Evolutionary conservation across 2,797 vertebrate species (phyloP).

Genomic region (Clamator glandarius): DNA sequence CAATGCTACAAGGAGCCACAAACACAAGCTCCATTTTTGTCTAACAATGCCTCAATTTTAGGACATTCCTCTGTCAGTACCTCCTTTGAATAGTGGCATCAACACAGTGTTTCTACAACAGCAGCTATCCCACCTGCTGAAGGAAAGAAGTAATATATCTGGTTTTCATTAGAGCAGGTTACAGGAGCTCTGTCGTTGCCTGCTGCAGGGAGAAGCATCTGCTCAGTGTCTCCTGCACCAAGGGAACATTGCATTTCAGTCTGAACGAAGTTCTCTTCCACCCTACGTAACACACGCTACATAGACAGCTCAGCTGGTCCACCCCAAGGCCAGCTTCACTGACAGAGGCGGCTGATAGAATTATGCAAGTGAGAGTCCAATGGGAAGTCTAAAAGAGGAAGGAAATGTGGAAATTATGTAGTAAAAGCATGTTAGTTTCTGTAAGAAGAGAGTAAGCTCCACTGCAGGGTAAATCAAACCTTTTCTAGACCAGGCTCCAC

Average conservation of each 20-base stretch:
- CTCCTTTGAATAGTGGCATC: not conserved
- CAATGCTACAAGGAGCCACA: not conserved
- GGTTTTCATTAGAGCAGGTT: not conserved
- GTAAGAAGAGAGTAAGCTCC: not conserved
- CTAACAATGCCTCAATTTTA: not conserved
- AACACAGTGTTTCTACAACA: not conserved
- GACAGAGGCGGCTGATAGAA: not conserved
- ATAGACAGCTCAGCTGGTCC: not conserved
- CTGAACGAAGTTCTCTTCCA: not conserved
- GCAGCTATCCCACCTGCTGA: not conserved
- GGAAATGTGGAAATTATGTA: not conserved
- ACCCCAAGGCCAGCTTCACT: fast-evolving
- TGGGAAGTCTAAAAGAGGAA: conserved; percentile 9
- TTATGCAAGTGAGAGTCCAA: not conserved
- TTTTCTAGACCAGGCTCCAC: not conserved
- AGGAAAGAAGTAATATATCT: too few relatives aligned
- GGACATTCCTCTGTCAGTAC: not conserved
- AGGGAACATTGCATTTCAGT: not conserved
- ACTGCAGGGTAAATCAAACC: not conserved
- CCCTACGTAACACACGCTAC: fast-evolving
- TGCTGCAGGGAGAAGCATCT: not conserved
- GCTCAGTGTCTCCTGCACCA: not conserved
- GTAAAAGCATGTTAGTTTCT: not conserved
- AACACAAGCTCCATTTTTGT: not conserved
- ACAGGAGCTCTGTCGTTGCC: not conserved